Evolutionary conservation across 1,140 invertebrate genomes (phyloP), one percentile per base, ranked within the genome.

Genomic region (Drosophila ironensis): DNA sequence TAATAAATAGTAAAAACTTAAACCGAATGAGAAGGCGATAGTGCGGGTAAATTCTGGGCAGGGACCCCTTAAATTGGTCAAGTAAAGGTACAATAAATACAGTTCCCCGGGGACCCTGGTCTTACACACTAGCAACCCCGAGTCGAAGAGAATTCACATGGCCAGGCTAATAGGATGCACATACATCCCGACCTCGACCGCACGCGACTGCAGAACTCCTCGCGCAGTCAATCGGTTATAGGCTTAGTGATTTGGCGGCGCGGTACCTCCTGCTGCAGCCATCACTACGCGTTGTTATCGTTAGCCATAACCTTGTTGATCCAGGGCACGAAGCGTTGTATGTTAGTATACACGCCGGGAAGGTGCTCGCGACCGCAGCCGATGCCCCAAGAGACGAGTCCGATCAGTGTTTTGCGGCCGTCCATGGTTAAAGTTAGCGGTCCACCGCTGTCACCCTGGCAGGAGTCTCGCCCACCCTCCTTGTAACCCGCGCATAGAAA

Each of bases 401-500:
- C 96, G 12, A 97, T 96, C 2, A 97, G 91, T 6, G 95, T 96
- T 88, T 94, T 95, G 25, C 95, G 92, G 1, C 96, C 96, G 42
- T 97, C 95, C 33, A 96, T 91, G 6, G 95, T 93, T 87, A 95
- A 93, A 1, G 95, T 96, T 6, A 97, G 90, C 2, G 96, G 96
- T 4, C 96, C 96, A 27, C 96, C 96, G 1, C 95, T 96, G 81
- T 97, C 96, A 0, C 96, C 87, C 19, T 89, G 87, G 11, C 87
- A 89, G 6, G 88, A 89, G n/a, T 89, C 88, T 0, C 88, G 82
- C 6, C 88, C 88, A 14, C 88, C 95, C 90, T 97, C 95, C 89
- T 97, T 96, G 61, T 97, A 97, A 19, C 97, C 97, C 2, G 97
- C 97, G 89, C 97, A 98, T 0, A 98, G 91, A 88, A 98, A 98